Evolutionary conservation across 2,113 vertebrate species (phyloP), one percentile per base, ranked within the genome.

Genomic region (Prionailurus bengalensis): DNA sequence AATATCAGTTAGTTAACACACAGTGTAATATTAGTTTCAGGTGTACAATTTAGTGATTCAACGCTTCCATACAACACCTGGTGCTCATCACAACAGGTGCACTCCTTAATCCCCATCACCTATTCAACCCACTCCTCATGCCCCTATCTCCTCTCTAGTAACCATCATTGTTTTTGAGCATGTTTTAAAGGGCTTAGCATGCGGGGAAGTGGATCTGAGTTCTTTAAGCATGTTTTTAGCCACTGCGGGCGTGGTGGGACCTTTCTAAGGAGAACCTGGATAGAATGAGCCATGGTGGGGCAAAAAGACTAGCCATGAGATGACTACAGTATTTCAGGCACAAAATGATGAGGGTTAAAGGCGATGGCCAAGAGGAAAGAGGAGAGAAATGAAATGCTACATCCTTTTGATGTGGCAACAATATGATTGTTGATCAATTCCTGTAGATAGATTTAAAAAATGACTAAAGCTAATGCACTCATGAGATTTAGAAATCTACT

Each of bases 191-290:
- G 23, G 3, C 1, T 83, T 78, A 58, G 36, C 5, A 33, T 48
- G 17, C 4, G 19, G 74, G 10, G 19, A 76, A 78, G n/a, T 61
- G 17, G 17, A 12, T 3, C 15, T 83, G 63, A 90, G 71, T 71
- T 63, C 16, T 73, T 73, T 12, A 71, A n/a, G 8, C 33, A 68
- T 16, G 5, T 88, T 94, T 91, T 55, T 63, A 90, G 80, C 25
- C 21, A 36, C 17, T 66, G 5, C 23, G 0, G 5, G 1, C 4
- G 11, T 2, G 31, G 5, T 48, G 15, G 39, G 6, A 29, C 4
- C 7, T 86, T 13, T 16, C 16, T 33, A 14, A 76, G 51, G 80
- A 66, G 0, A 73, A 4, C 11, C 16, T 74, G n/a, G 39, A 42
- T 7, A 19, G 17, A 23, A 63, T 51, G 33, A 65, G 13, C 27